Evolutionary conservation across 2,113 vertebrate species (phyloP).

Genomic region (Triplophysa tibetana): DNA sequence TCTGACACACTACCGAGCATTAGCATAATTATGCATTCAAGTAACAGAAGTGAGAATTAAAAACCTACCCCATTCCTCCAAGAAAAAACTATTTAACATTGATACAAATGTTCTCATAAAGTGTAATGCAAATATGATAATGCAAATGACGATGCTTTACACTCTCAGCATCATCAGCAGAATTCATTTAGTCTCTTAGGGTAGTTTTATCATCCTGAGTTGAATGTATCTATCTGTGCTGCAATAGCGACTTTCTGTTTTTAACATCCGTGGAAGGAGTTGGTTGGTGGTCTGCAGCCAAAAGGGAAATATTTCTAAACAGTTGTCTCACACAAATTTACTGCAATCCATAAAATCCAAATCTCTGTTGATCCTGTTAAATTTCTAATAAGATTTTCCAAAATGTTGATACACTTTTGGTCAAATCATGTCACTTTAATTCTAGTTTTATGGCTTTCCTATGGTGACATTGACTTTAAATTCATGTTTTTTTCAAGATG

Average conservation of each 20-base stretch:
- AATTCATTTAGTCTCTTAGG: neutral
- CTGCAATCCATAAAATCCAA: neutral
- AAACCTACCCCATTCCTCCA: neutral
- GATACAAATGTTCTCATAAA: neutral
- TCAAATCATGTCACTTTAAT: constrained; percentile 31
- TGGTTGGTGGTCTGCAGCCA: neutral
- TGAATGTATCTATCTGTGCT: neutral
- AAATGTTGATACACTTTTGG: neutral
- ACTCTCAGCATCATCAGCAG: neutral
- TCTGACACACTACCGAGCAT: constrained; percentile 15
- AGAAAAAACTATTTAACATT: neutral
- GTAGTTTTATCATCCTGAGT: neutral
- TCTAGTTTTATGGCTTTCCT: constrained; percentile 17
- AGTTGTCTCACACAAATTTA: neutral
- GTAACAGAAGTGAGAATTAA: constrained; percentile 10
- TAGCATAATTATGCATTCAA: constrained; percentile 17
- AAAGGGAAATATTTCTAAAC: neutral
- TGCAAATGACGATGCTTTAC: neutral
- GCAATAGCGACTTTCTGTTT: neutral
- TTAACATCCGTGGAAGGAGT: neutral
- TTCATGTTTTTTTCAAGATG: constrained; percentile 5
- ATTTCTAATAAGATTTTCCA: neutral
- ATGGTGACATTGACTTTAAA: constrained; percentile 28
- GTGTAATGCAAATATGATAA: constrained; percentile 29
- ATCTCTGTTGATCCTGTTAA: neutral